Conservation (phyloP, 2,797 vertebrate genomes). For the Poeciliopsis turneri region DNA sequence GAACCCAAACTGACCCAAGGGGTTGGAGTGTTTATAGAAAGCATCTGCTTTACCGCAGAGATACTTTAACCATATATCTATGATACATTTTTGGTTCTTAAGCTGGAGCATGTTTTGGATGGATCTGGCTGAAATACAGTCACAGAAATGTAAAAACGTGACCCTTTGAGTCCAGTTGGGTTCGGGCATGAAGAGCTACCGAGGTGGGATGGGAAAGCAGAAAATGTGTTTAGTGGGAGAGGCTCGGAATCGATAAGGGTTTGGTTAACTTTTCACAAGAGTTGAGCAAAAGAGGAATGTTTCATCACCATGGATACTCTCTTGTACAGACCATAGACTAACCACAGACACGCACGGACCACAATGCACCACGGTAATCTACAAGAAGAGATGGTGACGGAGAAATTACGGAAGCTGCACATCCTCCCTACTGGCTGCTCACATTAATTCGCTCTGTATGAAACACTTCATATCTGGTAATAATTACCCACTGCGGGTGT, state of each 20-base stretch:
- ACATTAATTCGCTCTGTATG: not conserved
- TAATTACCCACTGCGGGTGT: not conserved
- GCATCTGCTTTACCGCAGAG: not conserved
- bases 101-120: not conserved
- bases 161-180: constrained; percentile 49
- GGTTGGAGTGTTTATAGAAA: not conserved
- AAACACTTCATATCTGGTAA: not conserved
- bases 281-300: constrained; percentile 28
- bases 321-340: constrained; percentile 15
- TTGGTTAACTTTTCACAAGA: constrained; percentile 28
- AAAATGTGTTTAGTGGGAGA: not conserved
- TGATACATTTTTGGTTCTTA: not conserved
- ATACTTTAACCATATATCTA: not conserved
- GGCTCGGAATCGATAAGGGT: constrained; percentile 42
- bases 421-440: not conserved
- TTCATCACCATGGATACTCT: not conserved
- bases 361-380: constrained; percentile 29
- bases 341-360: constrained; percentile 23
- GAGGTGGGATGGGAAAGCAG: not conserved
- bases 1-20: constrained; percentile 63
- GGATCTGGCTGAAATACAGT: not conserved
- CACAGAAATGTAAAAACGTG: not conserved
- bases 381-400: constrained; percentile 39
- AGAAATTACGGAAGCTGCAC: constrained; percentile 1
- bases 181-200: constrained; percentile 42